Conservation (phyloP, 2,113 vertebrate genomes). For the Charina bottae region DNA sequence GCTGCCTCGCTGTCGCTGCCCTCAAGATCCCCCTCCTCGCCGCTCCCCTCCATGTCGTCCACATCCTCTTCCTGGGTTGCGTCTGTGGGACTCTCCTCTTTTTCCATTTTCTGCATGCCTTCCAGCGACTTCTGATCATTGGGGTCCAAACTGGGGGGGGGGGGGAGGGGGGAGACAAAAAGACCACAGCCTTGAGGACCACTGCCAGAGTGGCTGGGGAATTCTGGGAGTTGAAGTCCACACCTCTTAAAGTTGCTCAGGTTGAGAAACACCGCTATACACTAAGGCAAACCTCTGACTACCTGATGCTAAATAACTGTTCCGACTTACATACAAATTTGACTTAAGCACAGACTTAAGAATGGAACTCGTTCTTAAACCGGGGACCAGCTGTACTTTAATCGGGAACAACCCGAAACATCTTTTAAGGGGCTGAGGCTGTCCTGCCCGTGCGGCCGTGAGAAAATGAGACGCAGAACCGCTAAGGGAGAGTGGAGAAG, state of each 20-base stretch:
- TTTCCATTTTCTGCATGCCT: slow-evolving; percentile 99
- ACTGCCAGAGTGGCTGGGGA: no score
- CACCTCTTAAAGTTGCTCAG: no score
- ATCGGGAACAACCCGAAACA: background rate
- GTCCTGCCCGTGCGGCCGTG: background rate
- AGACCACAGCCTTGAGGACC: no score
- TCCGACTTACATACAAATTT: no score
- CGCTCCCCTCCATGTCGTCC: slow-evolving; percentile 98
- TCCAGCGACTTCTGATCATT: slow-evolving; percentile 98
- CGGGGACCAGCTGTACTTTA: background rate
- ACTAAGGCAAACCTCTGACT: no score
- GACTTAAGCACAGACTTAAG: no score
- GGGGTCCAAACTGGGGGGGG: slow-evolving; percentile 88
- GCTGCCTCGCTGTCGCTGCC: slow-evolving; percentile 97
- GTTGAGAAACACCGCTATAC: no score
- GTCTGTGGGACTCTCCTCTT: slow-evolving; percentile 96
- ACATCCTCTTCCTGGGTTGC: slow-evolving; percentile 97
- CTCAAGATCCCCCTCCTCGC: slow-evolving; percentile 96
- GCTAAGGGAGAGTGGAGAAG: background rate
- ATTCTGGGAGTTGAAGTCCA: no score
- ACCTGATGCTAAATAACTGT: no score
- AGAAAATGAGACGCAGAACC: background rate
- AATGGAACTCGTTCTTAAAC: no score
- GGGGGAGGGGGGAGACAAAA: slow-evolving; percentile 59
- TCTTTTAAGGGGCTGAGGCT: background rate